Conservation (phyloP, 2,888 invertebrate species). For the Campoletis raptor region DNA sequence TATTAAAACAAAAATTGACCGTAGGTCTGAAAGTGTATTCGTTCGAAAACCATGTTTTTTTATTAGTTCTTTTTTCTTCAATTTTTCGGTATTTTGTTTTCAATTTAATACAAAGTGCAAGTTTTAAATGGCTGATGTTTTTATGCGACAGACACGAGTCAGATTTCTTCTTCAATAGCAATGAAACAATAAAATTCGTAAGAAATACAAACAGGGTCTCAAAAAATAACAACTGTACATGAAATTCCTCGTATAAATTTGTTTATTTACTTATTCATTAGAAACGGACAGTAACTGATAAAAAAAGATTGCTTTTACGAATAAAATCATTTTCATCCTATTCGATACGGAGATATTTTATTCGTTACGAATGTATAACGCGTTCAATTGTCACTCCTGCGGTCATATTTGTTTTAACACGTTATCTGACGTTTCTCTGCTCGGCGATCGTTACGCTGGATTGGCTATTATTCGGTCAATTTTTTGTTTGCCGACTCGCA, state of each 20-base stretch:
- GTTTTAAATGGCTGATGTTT: background rate
- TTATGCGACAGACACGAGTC: background rate
- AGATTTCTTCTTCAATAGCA: background rate
- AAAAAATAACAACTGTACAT: background rate
- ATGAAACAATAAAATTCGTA: too few species aligned
- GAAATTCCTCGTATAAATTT: background rate
- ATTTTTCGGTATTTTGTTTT: too few species aligned
- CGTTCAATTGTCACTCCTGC: background rate
- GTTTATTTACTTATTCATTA: constrained; percentile 5
- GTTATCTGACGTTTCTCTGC: background rate
- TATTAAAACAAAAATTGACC: background rate
- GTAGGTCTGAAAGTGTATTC: background rate
- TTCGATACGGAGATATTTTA: constrained; percentile 53
- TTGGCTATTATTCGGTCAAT: background rate
- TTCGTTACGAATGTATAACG: constrained; percentile 49
- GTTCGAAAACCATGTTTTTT: too few species aligned
- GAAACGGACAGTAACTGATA: constrained; percentile 3
- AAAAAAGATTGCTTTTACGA: constrained; percentile 39
- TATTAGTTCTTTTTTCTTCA: too few species aligned
- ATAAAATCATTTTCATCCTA: constrained; percentile 36
- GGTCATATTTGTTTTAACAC: background rate
- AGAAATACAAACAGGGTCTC: background rate
- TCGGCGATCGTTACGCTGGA: background rate
- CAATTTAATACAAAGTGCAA: background rate
- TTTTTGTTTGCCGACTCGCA: background rate